Evolutionary conservation across 2,113 vertebrate species (phyloP).

Genomic region (Ardeotis arabs): DNA sequence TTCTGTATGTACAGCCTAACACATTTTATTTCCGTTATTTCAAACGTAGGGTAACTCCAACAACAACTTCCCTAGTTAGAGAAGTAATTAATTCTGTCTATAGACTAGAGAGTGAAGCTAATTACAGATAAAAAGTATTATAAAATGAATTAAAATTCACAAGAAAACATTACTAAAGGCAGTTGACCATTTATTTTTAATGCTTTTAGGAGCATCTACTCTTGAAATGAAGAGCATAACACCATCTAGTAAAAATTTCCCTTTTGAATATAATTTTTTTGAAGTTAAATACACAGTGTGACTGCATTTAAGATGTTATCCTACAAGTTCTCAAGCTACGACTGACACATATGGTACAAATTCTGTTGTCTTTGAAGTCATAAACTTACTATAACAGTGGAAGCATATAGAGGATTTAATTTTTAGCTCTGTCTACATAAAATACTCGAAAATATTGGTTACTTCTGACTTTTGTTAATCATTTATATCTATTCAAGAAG

Average conservation of each 20-base stretch:
- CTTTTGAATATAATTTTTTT: not conserved
- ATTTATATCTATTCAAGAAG: not conserved
- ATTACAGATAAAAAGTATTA: not conserved
- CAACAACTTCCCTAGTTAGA: not conserved
- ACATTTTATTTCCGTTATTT: not conserved
- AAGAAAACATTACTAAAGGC: not conserved
- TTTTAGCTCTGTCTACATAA: not conserved
- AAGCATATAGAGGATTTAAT: not conserved
- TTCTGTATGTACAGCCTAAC: not conserved
- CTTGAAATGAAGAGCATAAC: not conserved
- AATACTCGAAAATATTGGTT: not conserved
- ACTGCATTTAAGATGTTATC: not conserved
- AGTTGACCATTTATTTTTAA: not conserved
- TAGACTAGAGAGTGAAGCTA: not conserved
- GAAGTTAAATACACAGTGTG: not conserved
- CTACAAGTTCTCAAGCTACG: not conserved
- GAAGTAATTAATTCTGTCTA: constrained; percentile 21
- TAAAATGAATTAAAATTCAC: not conserved
- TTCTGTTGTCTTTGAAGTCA: constrained; percentile 8
- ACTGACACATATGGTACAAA: constrained; percentile 2
- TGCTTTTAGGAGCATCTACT: not conserved
- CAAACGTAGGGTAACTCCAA: not conserved
- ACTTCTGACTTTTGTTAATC: not conserved
- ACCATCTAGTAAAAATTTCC: not conserved
- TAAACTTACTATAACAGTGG: not conserved